phyloP scores from a whole-genome alignment of 1,140 invertebrate species.

The Bombus affinis region DNA sequence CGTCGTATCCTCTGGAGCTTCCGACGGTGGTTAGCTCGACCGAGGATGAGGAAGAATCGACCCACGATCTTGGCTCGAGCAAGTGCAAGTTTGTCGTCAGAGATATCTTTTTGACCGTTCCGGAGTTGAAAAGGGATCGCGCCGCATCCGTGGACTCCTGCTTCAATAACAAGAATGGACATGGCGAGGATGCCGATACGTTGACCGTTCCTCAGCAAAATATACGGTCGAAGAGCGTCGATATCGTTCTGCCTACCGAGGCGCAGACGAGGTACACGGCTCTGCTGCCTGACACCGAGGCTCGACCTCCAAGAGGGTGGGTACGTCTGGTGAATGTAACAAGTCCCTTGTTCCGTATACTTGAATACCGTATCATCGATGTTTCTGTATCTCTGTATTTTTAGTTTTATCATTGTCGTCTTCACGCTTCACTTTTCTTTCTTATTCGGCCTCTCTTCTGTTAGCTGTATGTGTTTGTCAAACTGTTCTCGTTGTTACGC shows the following conservation, averaged over 20 bases:
- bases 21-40: conserved; percentile 56
- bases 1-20: conserved; percentile 86
- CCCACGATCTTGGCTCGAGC: conserved; percentile 68
- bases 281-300: conserved; percentile 78
- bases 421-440: neutral
- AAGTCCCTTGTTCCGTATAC: conserved; percentile 30
- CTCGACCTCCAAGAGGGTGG: conserved; percentile 78
- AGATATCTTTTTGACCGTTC: conserved; percentile 92
- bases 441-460: neutral
- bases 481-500: neutral
- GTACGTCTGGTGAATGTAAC: conserved; percentile 69
- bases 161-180: conserved; percentile 86
- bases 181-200: conserved; percentile 86
- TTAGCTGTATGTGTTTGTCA: neutral
- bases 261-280: conserved; percentile 93
- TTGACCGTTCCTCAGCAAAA: conserved; percentile 87
- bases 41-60: conserved; percentile 73
- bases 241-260: conserved; percentile 94
- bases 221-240: conserved; percentile 93
- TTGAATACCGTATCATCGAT: conserved; percentile 11
- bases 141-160: conserved; percentile 93
- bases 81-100: conserved; percentile 82
- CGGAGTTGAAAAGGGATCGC: conserved; percentile 90
- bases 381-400: neutral
- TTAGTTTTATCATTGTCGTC: neutral